A percentile compares a stretch with the other conserved stretches of the same genome.
These are phyloP conservation scores for Cacatua alba DNA, from an alignment of 2,113 vertebrate genomes.

Conservation along the genomic window DNA sequence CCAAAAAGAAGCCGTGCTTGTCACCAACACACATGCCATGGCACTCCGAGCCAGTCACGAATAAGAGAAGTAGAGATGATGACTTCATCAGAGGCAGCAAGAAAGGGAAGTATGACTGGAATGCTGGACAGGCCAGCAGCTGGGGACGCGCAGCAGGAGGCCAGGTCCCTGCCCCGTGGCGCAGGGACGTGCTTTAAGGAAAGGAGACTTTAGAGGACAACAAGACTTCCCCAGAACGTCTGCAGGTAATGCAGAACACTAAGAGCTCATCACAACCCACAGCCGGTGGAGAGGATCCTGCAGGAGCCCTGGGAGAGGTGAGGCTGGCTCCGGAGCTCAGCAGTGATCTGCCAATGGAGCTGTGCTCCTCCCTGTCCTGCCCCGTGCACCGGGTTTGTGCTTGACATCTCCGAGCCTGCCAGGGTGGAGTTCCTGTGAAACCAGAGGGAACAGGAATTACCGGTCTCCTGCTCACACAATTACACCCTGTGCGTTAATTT, in stretches of 20 bases:
- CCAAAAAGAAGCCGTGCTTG: slow-evolving; percentile 24
- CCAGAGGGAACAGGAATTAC: slow-evolving; percentile 69
- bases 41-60: not conserved
- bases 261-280: rapidly evolving
- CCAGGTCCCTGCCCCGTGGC: not conserved
- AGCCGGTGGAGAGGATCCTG: not conserved
- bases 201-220: not conserved
- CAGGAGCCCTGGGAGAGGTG: not conserved
- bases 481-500: slow-evolving; percentile 18
- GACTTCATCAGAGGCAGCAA: slow-evolving; percentile 63
- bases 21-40: slow-evolving; percentile 62
- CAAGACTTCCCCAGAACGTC: not conserved
- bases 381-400: not conserved
- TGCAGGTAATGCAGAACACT: not conserved
- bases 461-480: slow-evolving; percentile 33
- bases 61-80: not conserved
- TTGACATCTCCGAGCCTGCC: not conserved
- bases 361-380: not conserved
- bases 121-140: slow-evolving; percentile 17
- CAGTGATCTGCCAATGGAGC: not conserved
- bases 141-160: not conserved
- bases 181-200: not conserved
- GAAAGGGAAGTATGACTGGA: not conserved
- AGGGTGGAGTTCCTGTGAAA: slow-evolving; percentile 54
- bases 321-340: not conserved